These are phyloP conservation scores for Harpagifer antarcticus DNA, from an alignment of 2,797 vertebrate genomes.

Conservation along the genomic window DNA sequence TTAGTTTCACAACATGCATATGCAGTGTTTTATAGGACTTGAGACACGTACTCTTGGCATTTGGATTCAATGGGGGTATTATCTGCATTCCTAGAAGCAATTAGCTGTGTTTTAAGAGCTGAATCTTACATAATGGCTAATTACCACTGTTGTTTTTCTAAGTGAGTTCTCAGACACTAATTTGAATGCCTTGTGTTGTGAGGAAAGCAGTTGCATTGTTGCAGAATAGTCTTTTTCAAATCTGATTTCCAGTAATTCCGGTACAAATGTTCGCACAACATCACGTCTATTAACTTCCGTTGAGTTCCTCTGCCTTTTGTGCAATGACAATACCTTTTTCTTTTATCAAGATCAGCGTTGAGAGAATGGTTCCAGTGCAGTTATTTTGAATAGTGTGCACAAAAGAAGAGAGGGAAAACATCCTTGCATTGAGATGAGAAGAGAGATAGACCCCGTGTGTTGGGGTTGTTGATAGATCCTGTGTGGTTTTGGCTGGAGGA, in stretches of 20 bases:
- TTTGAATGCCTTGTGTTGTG: constrained; percentile 24
- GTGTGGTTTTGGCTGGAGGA: constrained; percentile 57
- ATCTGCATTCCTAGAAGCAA: constrained; percentile 69
- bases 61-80: constrained; percentile 52
- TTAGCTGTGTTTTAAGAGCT: constrained; percentile 63
- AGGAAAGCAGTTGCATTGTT: constrained; percentile 24
- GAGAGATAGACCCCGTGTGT: constrained; percentile 37
- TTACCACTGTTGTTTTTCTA: constrained; percentile 59
- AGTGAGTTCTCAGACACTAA: constrained; percentile 49
- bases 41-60: constrained; percentile 52
- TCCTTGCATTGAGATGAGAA: constrained; percentile 59
- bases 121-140: constrained; percentile 56
- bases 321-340: constrained; percentile 28
- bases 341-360: constrained; percentile 34
- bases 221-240: constrained; percentile 18
- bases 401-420: constrained; percentile 43
- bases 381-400: constrained; percentile 64
- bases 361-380: constrained; percentile 31
- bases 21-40: constrained; percentile 45
- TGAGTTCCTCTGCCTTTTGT: constrained; percentile 29
- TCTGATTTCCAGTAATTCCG: constrained; percentile 39
- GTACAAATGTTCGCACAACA: constrained; percentile 4
- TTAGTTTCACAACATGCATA: constrained; percentile 53
- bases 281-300: constrained; percentile 38
- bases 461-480: constrained; percentile 51